Evolutionary conservation across 1,140 invertebrate species (phyloP), one percentile per base, ranked within the genome.

Genomic region (Bicyclus anynana): DNA sequence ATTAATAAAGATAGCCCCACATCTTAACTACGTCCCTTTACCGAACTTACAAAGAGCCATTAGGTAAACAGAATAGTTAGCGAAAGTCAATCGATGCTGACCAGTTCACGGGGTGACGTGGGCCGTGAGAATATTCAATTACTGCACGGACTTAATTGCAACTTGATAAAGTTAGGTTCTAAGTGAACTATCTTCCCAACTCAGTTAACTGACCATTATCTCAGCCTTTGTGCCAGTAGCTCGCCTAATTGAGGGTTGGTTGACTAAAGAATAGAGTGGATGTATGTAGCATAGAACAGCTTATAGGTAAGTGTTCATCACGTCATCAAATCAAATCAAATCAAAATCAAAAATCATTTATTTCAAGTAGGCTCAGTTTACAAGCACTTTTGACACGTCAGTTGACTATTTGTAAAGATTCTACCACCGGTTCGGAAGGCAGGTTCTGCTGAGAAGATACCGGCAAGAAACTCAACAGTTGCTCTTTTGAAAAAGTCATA

Each of bases 111-210:
- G 65, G 81, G 83, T 74, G 84, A 83, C 74, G 74, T 79, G 78
- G 74, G 46, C 75, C 83, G 78, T 86, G 83, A 79, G 83, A 84
- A 84, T 84, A 86, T 86, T 86, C 76, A 80, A 86, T 87, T 84
- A 84, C 69, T 67, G 51, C 60, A 72, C 72, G 67, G 69, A 82
- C 81, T 87, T 87, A 87, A 87, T 84, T 84, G 80, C 75, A 78
- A 84, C 76, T 87, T 87, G 84, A 87, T 82, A 87, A 82, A 84
- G 78, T 83, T 79, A 83, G 69, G 58, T 75, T 40, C 76, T 83
- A 87, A 87, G 84, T 87, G 84, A 87, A 85, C 80, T 84, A 85
- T 87, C 84, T 87, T 87, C 69, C 49, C 74, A 83, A 84, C 79
- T 80, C 76, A 85, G 84, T 87, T 87, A 84, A 77, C 80, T 78